A percentile compares a stretch with the other conserved stretches of the same genome.
phyloP scores from a whole-genome alignment of 1,140 invertebrate species.

The Uloborus diversus region DNA sequence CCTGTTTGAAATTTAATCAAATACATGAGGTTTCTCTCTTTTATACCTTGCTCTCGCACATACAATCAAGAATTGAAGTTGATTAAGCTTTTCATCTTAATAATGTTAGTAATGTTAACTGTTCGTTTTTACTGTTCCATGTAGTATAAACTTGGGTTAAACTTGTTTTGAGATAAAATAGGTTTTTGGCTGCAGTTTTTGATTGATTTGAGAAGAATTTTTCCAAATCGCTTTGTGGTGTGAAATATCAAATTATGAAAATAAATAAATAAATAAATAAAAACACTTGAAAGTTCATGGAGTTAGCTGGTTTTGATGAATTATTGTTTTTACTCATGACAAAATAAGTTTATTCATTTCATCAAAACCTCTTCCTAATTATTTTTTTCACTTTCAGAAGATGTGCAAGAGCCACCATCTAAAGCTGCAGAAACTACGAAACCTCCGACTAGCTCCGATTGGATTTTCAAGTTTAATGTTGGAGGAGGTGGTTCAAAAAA shows the following conservation, averaged over 20 bases:
- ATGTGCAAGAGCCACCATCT: constrained; percentile 9
- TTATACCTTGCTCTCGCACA: no score
- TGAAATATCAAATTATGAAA: background rate
- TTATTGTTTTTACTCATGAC: background rate
- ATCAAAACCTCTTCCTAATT: background rate
- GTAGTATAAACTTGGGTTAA: no score
- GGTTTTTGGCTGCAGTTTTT: no score
- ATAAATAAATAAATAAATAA: background rate
- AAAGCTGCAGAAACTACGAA: background rate
- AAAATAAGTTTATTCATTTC: background rate
- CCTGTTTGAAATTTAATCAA: no score
- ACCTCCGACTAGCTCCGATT: background rate
- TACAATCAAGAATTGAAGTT: no score
- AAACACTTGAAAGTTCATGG: background rate
- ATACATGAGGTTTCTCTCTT: no score
- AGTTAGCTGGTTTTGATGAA: background rate
- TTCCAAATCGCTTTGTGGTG: background rate
- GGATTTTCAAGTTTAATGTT: constrained; percentile 42
- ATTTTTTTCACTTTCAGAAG: background rate
- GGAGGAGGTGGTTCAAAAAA: constrained; percentile 20
- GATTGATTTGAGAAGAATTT: background rate
- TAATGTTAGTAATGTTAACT: no score
- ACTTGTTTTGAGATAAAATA: no score
- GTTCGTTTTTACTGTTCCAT: no score
- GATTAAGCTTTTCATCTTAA: no score